Conservation (phyloP, 2,113 vertebrate species). For the Athene noctua region DNA sequence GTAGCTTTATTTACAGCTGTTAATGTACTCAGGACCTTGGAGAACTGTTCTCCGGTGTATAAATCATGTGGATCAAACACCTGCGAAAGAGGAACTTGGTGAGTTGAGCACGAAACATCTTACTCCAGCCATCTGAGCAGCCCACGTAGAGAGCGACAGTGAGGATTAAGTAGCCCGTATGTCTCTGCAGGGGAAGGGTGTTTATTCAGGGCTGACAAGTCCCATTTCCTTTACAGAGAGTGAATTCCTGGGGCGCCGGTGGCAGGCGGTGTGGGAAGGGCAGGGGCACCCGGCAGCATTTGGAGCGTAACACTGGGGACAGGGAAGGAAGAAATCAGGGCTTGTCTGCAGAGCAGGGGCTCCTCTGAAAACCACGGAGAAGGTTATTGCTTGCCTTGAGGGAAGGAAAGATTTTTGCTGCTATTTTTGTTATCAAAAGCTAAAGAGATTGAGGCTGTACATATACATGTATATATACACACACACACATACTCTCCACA, state of each 20-base stretch:
- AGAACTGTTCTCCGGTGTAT: constrained; percentile 89
- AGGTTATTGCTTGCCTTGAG: constrained; percentile 23
- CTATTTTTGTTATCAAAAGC: constrained; percentile 4
- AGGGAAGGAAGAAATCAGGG: neutral
- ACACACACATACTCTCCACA: neutral
- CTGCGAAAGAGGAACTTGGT: constrained; percentile 69
- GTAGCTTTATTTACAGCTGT: constrained; percentile 90
- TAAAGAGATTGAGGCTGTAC: neutral
- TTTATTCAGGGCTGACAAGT: neutral
- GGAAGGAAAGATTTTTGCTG: constrained; percentile 20
- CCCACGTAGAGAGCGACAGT: neutral
- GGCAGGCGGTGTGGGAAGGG: neutral
- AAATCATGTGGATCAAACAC: constrained; percentile 90
- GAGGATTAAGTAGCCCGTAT: neutral
- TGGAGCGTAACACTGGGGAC: neutral
- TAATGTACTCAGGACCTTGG: constrained; percentile 86
- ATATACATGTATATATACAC: neutral
- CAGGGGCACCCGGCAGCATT: neutral
- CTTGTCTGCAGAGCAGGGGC: neutral
- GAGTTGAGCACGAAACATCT: neutral
- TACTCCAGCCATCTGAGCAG: neutral
- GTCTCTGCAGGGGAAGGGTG: neutral
- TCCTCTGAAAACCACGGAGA: neutral
- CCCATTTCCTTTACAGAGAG: neutral
- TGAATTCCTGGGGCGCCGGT: neutral